Conservation (phyloP, 1,140 invertebrate genomes). For the Cherax destructor region DNA sequence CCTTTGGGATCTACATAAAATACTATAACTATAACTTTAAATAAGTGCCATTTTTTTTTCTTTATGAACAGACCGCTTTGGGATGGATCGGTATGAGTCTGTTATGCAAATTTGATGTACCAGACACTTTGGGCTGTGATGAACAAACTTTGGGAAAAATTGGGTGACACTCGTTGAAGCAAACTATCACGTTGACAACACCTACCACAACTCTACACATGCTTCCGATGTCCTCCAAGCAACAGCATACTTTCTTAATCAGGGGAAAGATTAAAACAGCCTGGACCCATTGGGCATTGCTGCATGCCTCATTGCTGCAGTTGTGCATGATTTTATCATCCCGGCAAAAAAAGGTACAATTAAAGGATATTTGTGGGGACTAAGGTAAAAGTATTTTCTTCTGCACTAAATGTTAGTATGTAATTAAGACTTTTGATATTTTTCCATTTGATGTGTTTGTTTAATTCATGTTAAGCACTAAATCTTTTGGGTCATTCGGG, state of each 20-base stretch:
- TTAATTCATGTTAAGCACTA: no score
- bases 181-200: conserved; percentile 91
- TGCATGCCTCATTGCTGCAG: conserved; percentile 91
- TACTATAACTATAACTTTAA: no score
- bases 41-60: no score
- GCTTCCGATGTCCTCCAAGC: conserved; percentile 88
- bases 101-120: conserved; percentile 89
- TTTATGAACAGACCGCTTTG: conserved; percentile 81
- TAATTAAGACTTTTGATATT: no score
- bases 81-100: conserved; percentile 90
- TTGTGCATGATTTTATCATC: conserved; percentile 83
- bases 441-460: no score
- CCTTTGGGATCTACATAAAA: no score
- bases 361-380: no score
- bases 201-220: conserved; percentile 98
- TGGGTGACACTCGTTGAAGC: conserved; percentile 95
- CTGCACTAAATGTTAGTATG: no score
- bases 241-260: conserved; percentile 89
- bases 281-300: conserved; percentile 91
- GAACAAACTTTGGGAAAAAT: conserved; percentile 88
- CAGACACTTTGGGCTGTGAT: conserved; percentile 86
- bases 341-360: conserved; percentile 76
- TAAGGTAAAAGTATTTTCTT: no score
- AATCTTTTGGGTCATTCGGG: no score
- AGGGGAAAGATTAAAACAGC: conserved; percentile 79